Conservation (phyloP, 2,888 invertebrate genomes). For the Synergus umbraculus region DNA sequence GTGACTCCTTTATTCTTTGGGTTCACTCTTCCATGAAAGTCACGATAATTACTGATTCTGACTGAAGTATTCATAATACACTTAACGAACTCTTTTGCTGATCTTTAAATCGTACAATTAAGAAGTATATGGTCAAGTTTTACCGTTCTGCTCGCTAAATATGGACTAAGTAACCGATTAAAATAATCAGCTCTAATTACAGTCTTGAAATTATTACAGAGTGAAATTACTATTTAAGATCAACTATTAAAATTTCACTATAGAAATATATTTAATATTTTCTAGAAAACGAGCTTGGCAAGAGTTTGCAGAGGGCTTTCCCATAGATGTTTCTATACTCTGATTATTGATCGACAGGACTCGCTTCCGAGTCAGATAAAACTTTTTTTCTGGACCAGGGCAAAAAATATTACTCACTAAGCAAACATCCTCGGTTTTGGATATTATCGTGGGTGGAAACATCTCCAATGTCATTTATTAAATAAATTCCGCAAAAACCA, state of each 20-base stretch:
- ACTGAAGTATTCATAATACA: background rate
- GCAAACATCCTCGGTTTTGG: background rate
- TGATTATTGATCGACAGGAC: slow-evolving; percentile 32
- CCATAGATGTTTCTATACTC: background rate
- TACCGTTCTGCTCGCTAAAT: background rate
- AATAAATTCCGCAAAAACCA: background rate
- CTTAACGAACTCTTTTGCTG: background rate
- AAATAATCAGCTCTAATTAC: background rate
- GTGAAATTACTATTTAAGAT: background rate
- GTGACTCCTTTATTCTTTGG: background rate
- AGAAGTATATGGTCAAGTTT: background rate
- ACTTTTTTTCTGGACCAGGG: slow-evolving; percentile 2
- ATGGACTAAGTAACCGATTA: background rate
- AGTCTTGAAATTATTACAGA: background rate
- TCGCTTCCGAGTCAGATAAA: slow-evolving; percentile 2
- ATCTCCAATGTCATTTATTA: background rate
- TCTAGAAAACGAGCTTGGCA: background rate
- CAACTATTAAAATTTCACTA: background rate
- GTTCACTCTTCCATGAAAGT: background rate
- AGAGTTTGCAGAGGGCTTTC: background rate
- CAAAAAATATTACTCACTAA: slow-evolving; percentile 3
- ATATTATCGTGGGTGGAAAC: background rate
- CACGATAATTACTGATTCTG: background rate
- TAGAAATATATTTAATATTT: background rate
- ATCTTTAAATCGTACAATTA: background rate